Evolutionary conservation across 2,888 invertebrate genomes (phyloP), one percentile per base, ranked within the genome.

Genomic region (Creontiades dilutus): DNA sequence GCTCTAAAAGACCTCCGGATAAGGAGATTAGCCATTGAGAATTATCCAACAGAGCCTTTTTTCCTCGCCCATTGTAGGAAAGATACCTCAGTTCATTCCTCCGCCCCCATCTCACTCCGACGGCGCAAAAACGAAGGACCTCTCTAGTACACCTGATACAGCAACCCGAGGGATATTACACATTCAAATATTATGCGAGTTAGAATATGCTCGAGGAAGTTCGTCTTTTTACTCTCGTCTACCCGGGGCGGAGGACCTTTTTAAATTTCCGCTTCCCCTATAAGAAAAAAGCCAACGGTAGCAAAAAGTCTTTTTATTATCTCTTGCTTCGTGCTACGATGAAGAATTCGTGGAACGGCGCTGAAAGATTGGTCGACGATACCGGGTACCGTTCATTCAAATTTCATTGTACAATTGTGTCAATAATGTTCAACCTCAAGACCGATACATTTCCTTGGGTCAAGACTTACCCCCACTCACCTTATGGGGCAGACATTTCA

Each of bases 1-100:
- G 46, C 46, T 7, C 46, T 80, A 19, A 80, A 80, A 80, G 80
- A 48, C 80, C 80, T 80, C 14, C 78, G 46, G 80, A 80, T 80
- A 80, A 80, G 80, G 80, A 80, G 80, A 80, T 80, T 80, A 80
- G 80, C 80, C 46, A 80, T 80, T 47, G 80, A 27, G 37, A 37
- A 46, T 80, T 80, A 80, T 46, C 16, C 80, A 48, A 13, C 48
- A 11, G 1, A n/a, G 11, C 80, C 78, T 28, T 28, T 48, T 80
- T 80, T 19, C 80, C 75, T 75, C 16, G 46, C 13, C 48, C 28
- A 80, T 37, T 80, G 80, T 80, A 80, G 48, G 37, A 46, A 80
- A 37, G 46, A 14, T 19, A 80, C 80, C 37, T 46, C 46, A 80
- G 16, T 46, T 37, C 16, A 80, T 80, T 46, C 46, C 46, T 80